Conservation (phyloP, 2,888 invertebrate species). For the Heteropelma amictum region DNA sequence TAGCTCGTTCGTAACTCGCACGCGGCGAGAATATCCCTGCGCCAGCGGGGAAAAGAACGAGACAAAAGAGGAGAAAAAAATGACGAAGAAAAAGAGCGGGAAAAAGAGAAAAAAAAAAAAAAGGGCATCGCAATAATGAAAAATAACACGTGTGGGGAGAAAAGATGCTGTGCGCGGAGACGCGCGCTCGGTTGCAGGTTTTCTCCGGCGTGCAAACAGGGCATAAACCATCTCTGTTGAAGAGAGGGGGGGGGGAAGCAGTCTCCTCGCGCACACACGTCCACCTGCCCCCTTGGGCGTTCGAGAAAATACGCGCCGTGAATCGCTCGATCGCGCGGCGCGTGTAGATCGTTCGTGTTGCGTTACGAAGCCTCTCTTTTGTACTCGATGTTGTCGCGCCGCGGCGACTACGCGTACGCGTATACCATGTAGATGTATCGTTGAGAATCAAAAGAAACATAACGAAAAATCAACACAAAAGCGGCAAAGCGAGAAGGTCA, state of each 20-base stretch:
- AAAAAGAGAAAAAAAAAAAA: slow-evolving; percentile 18
- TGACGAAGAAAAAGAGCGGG: slow-evolving; percentile 2
- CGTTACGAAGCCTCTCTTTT: not conserved
- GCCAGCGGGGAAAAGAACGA: slow-evolving; percentile 3
- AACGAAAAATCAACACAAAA: not conserved
- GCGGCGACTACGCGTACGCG: too few relatives aligned
- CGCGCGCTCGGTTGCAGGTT: slow-evolving; percentile 56
- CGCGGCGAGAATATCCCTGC: not conserved
- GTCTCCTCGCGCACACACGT: slow-evolving; percentile 7
- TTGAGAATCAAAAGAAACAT: too few relatives aligned
- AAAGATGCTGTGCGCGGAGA: slow-evolving; percentile 38
- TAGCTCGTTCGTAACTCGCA: slow-evolving; percentile 2
- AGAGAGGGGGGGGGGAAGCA: not conserved
- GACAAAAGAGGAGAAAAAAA: not conserved
- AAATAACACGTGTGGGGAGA: slow-evolving; percentile 40
- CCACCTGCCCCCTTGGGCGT: slow-evolving; percentile 48
- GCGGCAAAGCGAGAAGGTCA: not conserved
- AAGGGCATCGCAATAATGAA: slow-evolving; percentile 47
- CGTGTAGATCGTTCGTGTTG: not conserved
- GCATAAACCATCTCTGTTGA: slow-evolving; percentile 24
- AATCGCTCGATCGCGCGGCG: slow-evolving; percentile 33
- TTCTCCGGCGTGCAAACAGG: slow-evolving; percentile 42
- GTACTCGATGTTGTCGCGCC: slow-evolving; percentile 13
- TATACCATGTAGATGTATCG: too few relatives aligned
- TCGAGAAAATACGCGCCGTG: slow-evolving; percentile 48